Conservation (phyloP, 2,113 vertebrate species). For the Cariama cristata region DNA sequence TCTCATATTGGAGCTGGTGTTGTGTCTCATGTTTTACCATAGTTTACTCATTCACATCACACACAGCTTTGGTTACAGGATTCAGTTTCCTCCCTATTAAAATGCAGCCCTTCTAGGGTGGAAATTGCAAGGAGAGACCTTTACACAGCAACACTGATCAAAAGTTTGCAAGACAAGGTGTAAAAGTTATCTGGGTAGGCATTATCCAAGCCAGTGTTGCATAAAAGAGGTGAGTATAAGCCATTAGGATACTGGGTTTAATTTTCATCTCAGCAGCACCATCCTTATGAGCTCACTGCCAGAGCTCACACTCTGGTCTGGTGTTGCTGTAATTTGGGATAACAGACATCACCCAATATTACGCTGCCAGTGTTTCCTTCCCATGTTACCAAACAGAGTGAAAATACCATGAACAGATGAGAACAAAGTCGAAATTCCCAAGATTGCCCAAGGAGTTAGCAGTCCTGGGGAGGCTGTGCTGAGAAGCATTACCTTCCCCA, state of each 20-base stretch:
- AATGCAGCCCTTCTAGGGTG: not conserved
- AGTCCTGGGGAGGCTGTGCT: not conserved
- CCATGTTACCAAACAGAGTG: not conserved
- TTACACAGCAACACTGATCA: not conserved
- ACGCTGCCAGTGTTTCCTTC: not conserved
- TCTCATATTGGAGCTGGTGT: not conserved
- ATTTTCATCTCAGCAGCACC: not conserved
- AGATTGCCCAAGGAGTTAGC: not conserved
- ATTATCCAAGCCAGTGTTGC: not conserved
- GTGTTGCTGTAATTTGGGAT: not conserved
- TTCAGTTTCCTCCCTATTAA: not conserved
- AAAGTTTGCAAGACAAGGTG: not conserved
- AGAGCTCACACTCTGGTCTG: not conserved
- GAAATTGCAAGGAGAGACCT: not conserved
- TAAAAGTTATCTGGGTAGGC: not conserved
- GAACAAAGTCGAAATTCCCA: not conserved
- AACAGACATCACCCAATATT: not conserved
- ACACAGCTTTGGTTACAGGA: not conserved
- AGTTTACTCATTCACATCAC: slow-evolving; percentile 6
- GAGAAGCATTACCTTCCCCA: not conserved
- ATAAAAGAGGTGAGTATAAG: not conserved
- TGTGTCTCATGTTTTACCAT: not conserved
- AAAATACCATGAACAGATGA: not conserved
- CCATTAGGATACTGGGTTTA: not conserved
- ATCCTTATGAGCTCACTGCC: not conserved